Conservation (phyloP, 1,140 invertebrate genomes). For the Cheumatopsyche charites region DNA sequence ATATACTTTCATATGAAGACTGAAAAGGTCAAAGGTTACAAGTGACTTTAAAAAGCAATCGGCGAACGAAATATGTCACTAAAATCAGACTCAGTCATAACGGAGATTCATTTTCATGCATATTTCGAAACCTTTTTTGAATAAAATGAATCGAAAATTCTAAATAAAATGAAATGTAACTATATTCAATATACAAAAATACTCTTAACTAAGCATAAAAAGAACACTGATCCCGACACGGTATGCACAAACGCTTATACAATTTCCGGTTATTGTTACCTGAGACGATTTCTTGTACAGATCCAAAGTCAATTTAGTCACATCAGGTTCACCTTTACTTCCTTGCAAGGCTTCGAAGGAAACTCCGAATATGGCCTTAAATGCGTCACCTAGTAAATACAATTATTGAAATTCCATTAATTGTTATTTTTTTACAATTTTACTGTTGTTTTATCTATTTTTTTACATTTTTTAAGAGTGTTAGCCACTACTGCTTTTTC, state of each 20-base stretch:
- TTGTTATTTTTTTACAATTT: background rate
- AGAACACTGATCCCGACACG: too few relatives aligned
- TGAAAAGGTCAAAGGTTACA: too few relatives aligned
- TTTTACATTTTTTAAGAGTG: conserved; percentile 35
- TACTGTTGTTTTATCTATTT: background rate
- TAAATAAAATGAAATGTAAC: too few relatives aligned
- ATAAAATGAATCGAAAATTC: too few relatives aligned
- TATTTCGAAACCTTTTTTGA: too few relatives aligned
- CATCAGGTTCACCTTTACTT: conserved; percentile 26
- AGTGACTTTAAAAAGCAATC: too few relatives aligned
- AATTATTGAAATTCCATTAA: conserved; percentile 5
- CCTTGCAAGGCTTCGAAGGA: conserved; percentile 26
- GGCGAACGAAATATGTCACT: too few relatives aligned
- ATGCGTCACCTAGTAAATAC: conserved; percentile 28
- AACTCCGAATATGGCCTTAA: conserved; percentile 38
- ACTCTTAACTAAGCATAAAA: background rate
- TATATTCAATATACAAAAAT: background rate
- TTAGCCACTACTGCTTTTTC: conserved; percentile 29
- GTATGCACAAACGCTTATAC: too few relatives aligned
- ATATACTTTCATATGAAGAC: too few relatives aligned
- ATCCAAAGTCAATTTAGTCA: conserved; percentile 29
- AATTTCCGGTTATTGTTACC: conserved; percentile 19
- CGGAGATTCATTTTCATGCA: background rate
- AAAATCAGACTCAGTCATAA: too few relatives aligned
- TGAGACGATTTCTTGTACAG: conserved; percentile 8